Percentiles rank a stretch among this genome's conserved stretches.
These are phyloP conservation scores for Burhinus bistriatus DNA, from an alignment of 2,113 vertebrate species.

Conservation along the genomic window DNA sequence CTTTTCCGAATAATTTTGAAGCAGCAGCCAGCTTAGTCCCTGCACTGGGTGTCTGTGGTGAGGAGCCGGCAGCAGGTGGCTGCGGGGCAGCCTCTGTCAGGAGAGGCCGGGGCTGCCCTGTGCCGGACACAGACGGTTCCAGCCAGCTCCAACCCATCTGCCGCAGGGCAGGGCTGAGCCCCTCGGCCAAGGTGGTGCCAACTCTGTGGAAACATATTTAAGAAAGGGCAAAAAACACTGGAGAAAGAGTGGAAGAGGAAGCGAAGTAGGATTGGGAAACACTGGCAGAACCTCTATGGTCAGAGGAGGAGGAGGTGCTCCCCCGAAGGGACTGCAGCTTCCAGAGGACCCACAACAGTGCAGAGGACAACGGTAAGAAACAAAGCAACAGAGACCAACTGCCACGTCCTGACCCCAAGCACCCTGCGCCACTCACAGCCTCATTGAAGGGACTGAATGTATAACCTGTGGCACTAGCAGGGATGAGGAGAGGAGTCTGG, in stretches of 20 bases:
- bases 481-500: background rate
- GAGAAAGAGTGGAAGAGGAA: background rate
- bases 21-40: background rate
- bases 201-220: background rate
- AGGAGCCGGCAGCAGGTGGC: rapidly evolving
- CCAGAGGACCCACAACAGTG: background rate
- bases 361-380: rapidly evolving
- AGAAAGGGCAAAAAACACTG: background rate
- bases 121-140: rapidly evolving
- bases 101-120: rapidly evolving
- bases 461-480: background rate
- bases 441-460: background rate
- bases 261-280: background rate
- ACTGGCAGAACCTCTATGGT: background rate
- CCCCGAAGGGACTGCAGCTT: background rate
- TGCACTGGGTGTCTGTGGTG: background rate
- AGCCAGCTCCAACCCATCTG: rapidly evolving
- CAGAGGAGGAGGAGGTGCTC: background rate
- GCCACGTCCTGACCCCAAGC: background rate
- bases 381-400: background rate
- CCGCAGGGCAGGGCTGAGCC: rapidly evolving
- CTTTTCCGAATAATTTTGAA: background rate
- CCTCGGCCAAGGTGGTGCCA: background rate
- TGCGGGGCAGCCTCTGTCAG: background rate
- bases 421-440: rapidly evolving